Conservation (phyloP, 2,888 invertebrate genomes). For the Aspidiotus rigidus region DNA sequence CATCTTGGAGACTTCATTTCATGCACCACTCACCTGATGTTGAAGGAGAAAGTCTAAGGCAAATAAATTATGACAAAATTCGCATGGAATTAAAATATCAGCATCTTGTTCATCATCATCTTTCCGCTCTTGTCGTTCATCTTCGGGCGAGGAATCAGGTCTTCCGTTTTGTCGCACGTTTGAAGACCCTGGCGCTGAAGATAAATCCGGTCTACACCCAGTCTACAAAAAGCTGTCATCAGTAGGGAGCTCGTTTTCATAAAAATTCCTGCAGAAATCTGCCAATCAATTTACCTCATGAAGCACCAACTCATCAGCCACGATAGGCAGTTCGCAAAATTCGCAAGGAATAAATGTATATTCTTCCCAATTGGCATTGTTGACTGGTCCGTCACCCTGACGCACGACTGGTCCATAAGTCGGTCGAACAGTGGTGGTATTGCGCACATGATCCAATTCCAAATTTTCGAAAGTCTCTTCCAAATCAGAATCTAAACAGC, state of each 20-base stretch:
- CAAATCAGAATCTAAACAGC: slow-evolving; percentile 12
- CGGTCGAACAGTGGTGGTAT: background rate
- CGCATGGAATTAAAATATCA: slow-evolving; percentile 21
- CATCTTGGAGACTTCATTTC: background rate
- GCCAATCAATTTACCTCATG: slow-evolving; percentile 44
- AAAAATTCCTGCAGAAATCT: background rate
- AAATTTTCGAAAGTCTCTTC: slow-evolving; percentile 25
- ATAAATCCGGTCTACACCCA: slow-evolving; percentile 35
- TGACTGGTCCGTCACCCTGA: background rate
- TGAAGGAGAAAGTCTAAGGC: slow-evolving; percentile 10
- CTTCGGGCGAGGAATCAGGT: background rate
- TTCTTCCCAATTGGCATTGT: background rate
- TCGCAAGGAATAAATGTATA: slow-evolving; percentile 47
- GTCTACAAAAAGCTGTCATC: slow-evolving; percentile 27
- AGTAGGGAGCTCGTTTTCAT: background rate
- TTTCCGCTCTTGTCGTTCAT: background rate
- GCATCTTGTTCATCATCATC: background rate
- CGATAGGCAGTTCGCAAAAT: slow-evolving; percentile 49
- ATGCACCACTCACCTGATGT: slow-evolving; percentile 13
- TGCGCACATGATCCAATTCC: slow-evolving; percentile 17
- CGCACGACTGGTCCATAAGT: background rate
- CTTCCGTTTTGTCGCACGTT: no score
- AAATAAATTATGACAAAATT: slow-evolving; percentile 22
- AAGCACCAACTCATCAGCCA: slow-evolving; percentile 47
- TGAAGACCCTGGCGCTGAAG: background rate